Conservation (phyloP, 2,888 invertebrate genomes). For the Lasioglossum malachurum region DNA sequence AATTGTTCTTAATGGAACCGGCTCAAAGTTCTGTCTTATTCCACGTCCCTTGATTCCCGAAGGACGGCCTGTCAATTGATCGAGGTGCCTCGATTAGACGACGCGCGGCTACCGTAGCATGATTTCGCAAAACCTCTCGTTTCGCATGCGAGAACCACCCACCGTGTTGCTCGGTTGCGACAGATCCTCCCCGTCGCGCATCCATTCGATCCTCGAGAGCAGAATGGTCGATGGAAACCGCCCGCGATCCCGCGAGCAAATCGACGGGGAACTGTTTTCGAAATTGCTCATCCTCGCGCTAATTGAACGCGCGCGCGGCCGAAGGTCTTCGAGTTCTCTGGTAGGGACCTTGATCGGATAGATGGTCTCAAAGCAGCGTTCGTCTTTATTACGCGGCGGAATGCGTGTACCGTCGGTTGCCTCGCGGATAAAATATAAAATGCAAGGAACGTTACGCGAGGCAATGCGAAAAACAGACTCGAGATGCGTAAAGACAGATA, state of each 20-base stretch:
- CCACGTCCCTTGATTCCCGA: slow-evolving; percentile 29
- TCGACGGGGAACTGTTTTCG: not conserved
- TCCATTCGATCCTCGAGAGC: not conserved
- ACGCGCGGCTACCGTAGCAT: slow-evolving; percentile 19
- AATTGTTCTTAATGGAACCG: not conserved
- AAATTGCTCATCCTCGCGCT: not conserved
- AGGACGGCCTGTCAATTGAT: slow-evolving; percentile 7
- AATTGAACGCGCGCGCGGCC: not conserved
- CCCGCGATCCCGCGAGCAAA: slow-evolving; percentile 4
- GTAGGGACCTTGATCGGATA: not conserved
- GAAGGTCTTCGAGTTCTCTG: not conserved
- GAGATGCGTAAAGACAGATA: not conserved
- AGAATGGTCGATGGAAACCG: slow-evolving; percentile 21
- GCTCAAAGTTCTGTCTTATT: slow-evolving; percentile 1
- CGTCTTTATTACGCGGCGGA: not conserved
- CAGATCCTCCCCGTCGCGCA: slow-evolving; percentile 32
- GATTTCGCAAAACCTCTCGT: slow-evolving; percentile 54
- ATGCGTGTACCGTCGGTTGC: not conserved
- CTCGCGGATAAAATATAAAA: not conserved
- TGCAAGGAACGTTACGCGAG: not conserved
- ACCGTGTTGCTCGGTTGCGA: slow-evolving; percentile 63
- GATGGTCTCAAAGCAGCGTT: not conserved
- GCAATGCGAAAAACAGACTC: not conserved
- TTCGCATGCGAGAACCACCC: slow-evolving; percentile 67
- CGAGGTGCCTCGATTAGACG: slow-evolving; percentile 8